A percentile compares a stretch with the other conserved stretches of the same genome.
Conservation (phyloP, 2,797 vertebrate species). For the Eulemur mongoz region DNA sequence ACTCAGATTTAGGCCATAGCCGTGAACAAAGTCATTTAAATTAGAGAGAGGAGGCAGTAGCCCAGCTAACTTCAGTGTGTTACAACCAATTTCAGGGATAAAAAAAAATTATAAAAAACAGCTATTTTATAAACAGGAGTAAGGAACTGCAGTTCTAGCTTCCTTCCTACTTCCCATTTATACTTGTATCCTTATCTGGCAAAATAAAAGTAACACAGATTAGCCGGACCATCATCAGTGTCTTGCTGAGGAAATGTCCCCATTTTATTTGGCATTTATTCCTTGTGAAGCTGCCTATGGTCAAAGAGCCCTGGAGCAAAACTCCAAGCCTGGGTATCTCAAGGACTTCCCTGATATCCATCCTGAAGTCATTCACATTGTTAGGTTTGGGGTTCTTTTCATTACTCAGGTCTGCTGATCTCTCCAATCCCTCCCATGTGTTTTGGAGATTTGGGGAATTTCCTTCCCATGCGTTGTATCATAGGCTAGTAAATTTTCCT, state of each 20-base stretch:
- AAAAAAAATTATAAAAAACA: background rate
- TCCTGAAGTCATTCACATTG: background rate
- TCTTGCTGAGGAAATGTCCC: background rate
- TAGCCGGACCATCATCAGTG: background rate
- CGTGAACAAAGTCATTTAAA: background rate
- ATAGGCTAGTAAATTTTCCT: constrained; percentile 2
- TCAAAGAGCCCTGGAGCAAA: background rate
- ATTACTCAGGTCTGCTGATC: background rate
- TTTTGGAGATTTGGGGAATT: background rate
- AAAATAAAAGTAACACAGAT: background rate
- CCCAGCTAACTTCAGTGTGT: background rate
- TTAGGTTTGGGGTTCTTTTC: background rate
- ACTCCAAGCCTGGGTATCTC: background rate
- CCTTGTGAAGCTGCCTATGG: background rate
- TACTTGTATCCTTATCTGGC: background rate
- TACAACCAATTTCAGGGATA: background rate
- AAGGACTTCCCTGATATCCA: background rate
- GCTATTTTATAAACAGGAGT: background rate
- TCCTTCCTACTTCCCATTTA: background rate
- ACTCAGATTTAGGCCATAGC: background rate
- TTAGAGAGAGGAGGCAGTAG: background rate
- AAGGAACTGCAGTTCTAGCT: background rate
- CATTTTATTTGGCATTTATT: background rate
- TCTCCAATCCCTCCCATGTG: background rate
- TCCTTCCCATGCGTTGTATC: background rate